Base-by-base conservation (phyloP, 1,140 invertebrate species). In the Drosophila sucinea region DNA sequence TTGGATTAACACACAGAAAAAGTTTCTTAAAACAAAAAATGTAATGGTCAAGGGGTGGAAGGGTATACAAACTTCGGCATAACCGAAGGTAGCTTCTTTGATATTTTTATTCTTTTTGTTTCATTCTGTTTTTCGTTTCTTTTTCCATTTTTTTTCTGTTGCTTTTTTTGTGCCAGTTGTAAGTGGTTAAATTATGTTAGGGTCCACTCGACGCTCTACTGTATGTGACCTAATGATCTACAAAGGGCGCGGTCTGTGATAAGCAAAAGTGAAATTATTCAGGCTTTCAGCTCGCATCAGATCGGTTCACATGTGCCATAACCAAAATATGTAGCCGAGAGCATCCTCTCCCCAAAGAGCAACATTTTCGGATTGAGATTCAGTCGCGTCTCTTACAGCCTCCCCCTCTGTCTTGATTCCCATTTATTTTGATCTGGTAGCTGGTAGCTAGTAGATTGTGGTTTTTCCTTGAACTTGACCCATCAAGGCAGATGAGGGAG, bases 401-500 rank as follows among this genome's bases (percentile, higher is more conserved):
- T 29, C 38, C 23, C 51, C 62, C 41, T n/a, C 63, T 51, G 62
- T 74, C 47, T 55, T 51, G 62, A 57, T 70, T 65, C 62, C 67
- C 82, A 86, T 79, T 79, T 76, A 79, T 74, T 86, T 83, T 70
- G 77, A 87, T 82, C 74, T 67, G 65, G 25, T 51, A 51, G 44
- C 44, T 47, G 6, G 44, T 27, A 8, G 44, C 44, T 70, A 47
- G 67, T 67, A 58, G 61, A 57, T 61, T 68, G 60, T 66, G 55
- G 72, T 74, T 82, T 86, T 83, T 86, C 83, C 83, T 86, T 86
- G 83, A 86, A 86, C 83, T 86, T 86, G 83, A 86, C 83, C 79
- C 75, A 86, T 75, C 82, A 62, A 76, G 67, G 62, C 71, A 47
- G 63, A 79, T 65, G 33, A 77, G 75, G 54, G 76, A 81, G 77